Evolutionary conservation across 2,888 invertebrate species (phyloP), one percentile per base, ranked within the genome.

Genomic region (Drosophila niveifrons): DNA sequence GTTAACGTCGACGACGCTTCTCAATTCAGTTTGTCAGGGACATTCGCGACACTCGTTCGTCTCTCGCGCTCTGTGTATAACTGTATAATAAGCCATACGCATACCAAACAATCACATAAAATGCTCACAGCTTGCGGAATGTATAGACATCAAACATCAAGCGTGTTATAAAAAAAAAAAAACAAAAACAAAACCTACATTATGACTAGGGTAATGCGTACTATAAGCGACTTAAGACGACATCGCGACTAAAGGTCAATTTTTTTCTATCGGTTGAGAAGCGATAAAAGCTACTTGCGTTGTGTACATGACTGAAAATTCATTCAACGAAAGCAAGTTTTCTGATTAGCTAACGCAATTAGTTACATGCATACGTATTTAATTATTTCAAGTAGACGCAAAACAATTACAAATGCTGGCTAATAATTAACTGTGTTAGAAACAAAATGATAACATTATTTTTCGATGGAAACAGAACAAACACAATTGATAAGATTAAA

Each of bases 221-320:
- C 51, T 47, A 31, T n/a, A 47, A 39, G 29, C 44, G 31, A 57
- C 28, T 43, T 28, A 48, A 48, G 53, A 52, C 50, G 55, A 39
- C 61, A 66, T 39, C 44, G 46, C 34, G 87, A 71, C 69, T 80
- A 87, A 89, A 86, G 86, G 78, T 88, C 89, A 88, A 71, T 18
- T 55, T 53, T 66, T 63, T 72, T 72, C 56, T 63, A 72, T 76
- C 55, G 34, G 13, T 34, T 48, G 51, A 47, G 43, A 15, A 39
- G 80, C 78, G 87, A 88, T 88, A 78, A 86, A 82, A 66, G 66
- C 51, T 61, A 71, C 62, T 68, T 72, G 44, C 44, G 41, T 29
- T 31, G n/a, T 13, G 9, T 46, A 13, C 73, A 67, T 55, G 44
- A 51, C 46, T 28, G 15, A 9, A 13, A 52, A 39, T 36, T 47